phyloP scores from a whole-genome alignment of 1,140 invertebrate genomes.

The Hyphantria cunea region DNA sequence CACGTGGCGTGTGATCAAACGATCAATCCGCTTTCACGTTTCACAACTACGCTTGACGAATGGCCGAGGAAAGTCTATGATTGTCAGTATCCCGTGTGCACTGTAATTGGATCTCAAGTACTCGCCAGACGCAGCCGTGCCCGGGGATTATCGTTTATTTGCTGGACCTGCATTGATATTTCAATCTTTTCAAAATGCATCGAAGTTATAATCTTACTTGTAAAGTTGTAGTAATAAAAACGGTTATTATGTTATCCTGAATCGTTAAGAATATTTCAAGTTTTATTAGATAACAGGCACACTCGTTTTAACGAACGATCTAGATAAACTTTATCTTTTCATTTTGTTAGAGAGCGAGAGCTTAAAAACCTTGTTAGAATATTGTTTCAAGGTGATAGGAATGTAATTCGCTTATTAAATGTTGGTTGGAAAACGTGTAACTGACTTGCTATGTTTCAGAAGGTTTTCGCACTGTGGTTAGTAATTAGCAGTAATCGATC shows the following conservation, averaged over 20 bases:
- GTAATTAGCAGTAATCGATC: slow-evolving; percentile 78
- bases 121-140: slow-evolving; percentile 14
- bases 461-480: slow-evolving; percentile 48
- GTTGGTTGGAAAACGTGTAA: slow-evolving; percentile 10
- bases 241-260: not conserved
- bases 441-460: slow-evolving; percentile 49
- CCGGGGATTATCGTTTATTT: slow-evolving; percentile 19
- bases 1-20: slow-evolving; percentile 48
- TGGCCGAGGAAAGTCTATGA: slow-evolving; percentile 43
- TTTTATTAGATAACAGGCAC: slow-evolving; percentile 10
- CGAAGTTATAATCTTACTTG: slow-evolving; percentile 5
- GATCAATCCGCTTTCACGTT: slow-evolving; percentile 54
- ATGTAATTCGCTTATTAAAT: slow-evolving; percentile 15
- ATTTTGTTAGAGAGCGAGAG: too few relatives aligned
- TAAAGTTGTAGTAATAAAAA: slow-evolving; percentile 1
- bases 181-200: slow-evolving; percentile 18
- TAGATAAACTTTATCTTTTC: too few relatives aligned
- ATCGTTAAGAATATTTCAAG: slow-evolving; percentile 14
- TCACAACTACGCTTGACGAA: slow-evolving; percentile 38
- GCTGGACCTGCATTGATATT: slow-evolving; percentile 14
- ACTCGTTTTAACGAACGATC: too few relatives aligned
- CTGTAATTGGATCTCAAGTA: slow-evolving; percentile 42
- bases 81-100: slow-evolving; percentile 40
- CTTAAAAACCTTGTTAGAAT: too few relatives aligned
- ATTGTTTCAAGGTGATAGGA: not conserved